phyloP scores from a whole-genome alignment of 2,888 invertebrate species.

The Drepana falcataria region DNA sequence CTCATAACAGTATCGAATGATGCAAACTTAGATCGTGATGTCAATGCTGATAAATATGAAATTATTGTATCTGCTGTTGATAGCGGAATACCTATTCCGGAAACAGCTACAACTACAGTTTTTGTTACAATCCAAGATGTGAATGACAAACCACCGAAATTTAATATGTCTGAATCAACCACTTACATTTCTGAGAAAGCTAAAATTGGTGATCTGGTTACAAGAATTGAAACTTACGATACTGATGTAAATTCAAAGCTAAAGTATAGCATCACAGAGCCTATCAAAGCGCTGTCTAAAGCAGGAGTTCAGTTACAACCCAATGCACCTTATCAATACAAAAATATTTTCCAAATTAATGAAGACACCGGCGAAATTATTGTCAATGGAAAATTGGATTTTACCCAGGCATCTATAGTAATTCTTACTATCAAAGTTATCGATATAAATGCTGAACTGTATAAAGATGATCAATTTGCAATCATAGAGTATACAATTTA shows the following conservation, averaged over 20 bases:
- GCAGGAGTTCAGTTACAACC: conserved; percentile 84
- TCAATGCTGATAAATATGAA: conserved; percentile 82
- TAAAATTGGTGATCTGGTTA: conserved; percentile 79
- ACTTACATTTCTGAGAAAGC: conserved; percentile 86
- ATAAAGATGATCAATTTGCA: conserved; percentile 81
- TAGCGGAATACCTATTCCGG: conserved; percentile 84
- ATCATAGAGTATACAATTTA: conserved; percentile 86
- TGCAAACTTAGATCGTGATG: conserved; percentile 84
- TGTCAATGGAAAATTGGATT: conserved; percentile 83
- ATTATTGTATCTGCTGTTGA: conserved; percentile 87
- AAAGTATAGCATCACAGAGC: conserved; percentile 83
- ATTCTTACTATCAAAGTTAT: conserved; percentile 84
- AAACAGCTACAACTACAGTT: conserved; percentile 87
- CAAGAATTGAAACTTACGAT: conserved; percentile 83
- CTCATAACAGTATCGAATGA: conserved; percentile 85
- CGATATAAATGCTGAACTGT: conserved; percentile 84
- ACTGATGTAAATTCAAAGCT: conserved; percentile 84
- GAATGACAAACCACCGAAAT: conserved; percentile 90
- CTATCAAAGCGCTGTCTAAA: conserved; percentile 84
- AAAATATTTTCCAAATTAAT: conserved; percentile 84
- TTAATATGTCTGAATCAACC: conserved; percentile 81
- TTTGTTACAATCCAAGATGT: conserved; percentile 85
- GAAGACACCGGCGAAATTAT: conserved; percentile 82
- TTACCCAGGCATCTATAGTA: conserved; percentile 85
- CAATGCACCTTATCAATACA: conserved; percentile 80